Conservation (phyloP, 1,140 invertebrate genomes). For the Eueides isabella region DNA sequence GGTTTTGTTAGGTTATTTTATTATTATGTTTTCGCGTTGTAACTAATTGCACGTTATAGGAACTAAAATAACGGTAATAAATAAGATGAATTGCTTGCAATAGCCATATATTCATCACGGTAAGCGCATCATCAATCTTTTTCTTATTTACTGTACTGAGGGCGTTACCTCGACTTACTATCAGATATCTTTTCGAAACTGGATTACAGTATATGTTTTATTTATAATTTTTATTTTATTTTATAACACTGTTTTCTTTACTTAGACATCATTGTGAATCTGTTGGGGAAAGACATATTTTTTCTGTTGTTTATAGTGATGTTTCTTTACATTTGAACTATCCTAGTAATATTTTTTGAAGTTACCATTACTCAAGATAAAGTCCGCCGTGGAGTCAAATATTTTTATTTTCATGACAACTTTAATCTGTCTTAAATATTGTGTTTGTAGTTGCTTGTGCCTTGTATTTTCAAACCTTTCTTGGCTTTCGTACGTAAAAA, state of each 20-base stretch:
- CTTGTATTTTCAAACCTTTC: neutral
- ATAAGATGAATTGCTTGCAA: constrained; percentile 47
- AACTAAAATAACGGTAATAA: constrained; percentile 49
- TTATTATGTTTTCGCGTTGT: constrained; percentile 37
- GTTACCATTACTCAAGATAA: too few relatives aligned
- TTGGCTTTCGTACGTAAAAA: neutral
- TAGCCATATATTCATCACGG: constrained; percentile 46
- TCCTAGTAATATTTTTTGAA: too few relatives aligned
- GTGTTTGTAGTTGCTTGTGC: too few relatives aligned
- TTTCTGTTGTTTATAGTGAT: too few relatives aligned
- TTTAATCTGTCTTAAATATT: too few relatives aligned
- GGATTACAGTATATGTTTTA: constrained; percentile 14
- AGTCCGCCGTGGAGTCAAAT: too few relatives aligned
- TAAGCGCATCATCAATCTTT: constrained; percentile 51
- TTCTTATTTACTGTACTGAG: constrained; percentile 42
- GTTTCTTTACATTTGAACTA: too few relatives aligned
- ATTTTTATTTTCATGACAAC: neutral
- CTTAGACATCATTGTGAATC: too few relatives aligned
- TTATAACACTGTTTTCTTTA: neutral
- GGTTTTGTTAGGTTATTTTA: neutral
- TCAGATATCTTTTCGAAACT: constrained; percentile 25
- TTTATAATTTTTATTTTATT: constrained; percentile 4
- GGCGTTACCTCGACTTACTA: constrained; percentile 27
- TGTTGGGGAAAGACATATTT: too few relatives aligned
- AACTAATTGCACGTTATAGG: constrained; percentile 45